phyloP scores from a whole-genome alignment of 2,113 vertebrate genomes.

The Athene noctua region DNA sequence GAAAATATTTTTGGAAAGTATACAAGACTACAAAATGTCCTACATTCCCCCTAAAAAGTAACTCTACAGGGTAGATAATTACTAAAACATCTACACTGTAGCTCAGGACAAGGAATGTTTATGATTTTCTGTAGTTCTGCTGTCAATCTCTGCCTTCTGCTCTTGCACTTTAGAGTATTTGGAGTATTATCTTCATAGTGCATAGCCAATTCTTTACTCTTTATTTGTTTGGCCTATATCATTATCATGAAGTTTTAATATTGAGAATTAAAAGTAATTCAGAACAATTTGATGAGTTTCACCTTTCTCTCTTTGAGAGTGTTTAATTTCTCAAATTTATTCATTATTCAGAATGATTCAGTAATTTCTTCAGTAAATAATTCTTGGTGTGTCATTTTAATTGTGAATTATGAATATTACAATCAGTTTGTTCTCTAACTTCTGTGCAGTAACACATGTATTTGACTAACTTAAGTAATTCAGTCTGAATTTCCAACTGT shows the following conservation, averaged over 20 bases:
- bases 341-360: slow-evolving; percentile 54
- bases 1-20: neutral
- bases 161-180: neutral
- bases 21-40: neutral
- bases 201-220: neutral
- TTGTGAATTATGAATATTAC: slow-evolving; percentile 51
- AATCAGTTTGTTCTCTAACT: slow-evolving; percentile 34
- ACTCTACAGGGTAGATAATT: neutral
- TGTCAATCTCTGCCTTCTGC: neutral
- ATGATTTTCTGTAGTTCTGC: neutral
- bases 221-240: neutral
- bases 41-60: neutral
- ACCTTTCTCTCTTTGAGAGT: neutral
- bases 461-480: slow-evolving; percentile 40
- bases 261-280: slow-evolving; percentile 4
- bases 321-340: slow-evolving; percentile 32
- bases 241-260: neutral
- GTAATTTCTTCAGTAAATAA: slow-evolving; percentile 43
- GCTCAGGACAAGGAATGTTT: neutral
- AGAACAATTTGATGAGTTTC: slow-evolving; percentile 10
- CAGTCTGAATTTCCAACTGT: slow-evolving; percentile 36
- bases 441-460: neutral
- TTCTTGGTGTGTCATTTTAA: slow-evolving; percentile 16
- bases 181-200: neutral
- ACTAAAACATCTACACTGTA: neutral